Evolutionary conservation across 2,113 vertebrate genomes (phyloP).

Genomic region (Galemys pyrenaicus): DNA sequence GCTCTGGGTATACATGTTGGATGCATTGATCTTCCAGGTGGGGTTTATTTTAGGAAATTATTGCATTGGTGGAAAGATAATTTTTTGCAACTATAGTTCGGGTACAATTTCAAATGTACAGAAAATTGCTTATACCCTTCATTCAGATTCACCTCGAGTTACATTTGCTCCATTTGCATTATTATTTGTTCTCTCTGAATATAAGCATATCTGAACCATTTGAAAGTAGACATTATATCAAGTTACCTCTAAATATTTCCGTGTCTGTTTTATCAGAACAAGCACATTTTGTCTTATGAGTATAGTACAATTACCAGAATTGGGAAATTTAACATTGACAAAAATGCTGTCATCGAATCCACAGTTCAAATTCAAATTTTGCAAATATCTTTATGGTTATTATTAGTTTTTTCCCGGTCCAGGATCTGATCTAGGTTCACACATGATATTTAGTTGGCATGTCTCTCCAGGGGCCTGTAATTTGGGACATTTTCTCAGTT

Average conservation of each 20-base stretch:
- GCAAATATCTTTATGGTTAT: background rate
- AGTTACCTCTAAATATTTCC: background rate
- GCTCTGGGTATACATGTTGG: background rate
- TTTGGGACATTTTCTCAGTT: background rate
- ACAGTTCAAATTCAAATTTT: background rate
- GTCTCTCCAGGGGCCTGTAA: background rate
- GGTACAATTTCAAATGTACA: slow-evolving; percentile 11
- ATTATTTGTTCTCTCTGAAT: background rate
- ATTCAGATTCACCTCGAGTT: background rate
- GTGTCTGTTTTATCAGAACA: background rate
- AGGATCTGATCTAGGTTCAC: background rate
- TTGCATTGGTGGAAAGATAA: background rate
- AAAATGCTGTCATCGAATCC: background rate
- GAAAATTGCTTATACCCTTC: background rate
- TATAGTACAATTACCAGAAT: background rate
- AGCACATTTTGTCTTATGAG: slow-evolving; percentile 28
- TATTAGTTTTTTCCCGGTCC: background rate
- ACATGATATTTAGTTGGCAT: background rate
- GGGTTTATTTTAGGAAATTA: slow-evolving; percentile 28
- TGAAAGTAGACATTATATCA: background rate
- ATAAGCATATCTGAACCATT: background rate
- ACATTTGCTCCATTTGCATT: background rate
- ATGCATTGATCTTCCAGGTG: background rate
- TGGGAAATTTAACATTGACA: background rate
- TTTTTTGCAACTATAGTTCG: slow-evolving; percentile 10